These are phyloP conservation scores for Hafferia zeledoni DNA, from an alignment of 2,797 vertebrate genomes.

Conservation along the genomic window DNA sequence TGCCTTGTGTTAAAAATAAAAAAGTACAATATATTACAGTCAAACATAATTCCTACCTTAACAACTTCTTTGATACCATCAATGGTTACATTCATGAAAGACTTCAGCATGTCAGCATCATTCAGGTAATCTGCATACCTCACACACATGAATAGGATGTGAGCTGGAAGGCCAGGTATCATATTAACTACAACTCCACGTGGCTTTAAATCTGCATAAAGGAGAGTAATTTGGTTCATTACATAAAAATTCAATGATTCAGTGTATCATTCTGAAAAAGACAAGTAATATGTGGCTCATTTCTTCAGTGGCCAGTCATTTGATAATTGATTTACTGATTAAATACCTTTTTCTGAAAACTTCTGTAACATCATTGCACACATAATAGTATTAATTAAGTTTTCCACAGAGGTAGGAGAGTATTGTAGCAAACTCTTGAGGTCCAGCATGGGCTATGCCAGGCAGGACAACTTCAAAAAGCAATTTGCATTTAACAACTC, in stretches of 20 bases:
- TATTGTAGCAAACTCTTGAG: neutral
- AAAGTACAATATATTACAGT: neutral
- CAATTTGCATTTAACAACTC: neutral
- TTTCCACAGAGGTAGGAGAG: neutral
- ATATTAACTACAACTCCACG: slow-evolving; percentile 94
- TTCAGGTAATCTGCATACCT: slow-evolving; percentile 92
- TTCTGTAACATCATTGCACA: neutral
- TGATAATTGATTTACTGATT: neutral
- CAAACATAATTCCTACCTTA: slow-evolving; percentile 73
- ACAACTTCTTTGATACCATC: slow-evolving; percentile 87
- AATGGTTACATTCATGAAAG: slow-evolving; percentile 88
- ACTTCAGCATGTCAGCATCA: slow-evolving; percentile 88
- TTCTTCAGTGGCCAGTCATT: neutral
- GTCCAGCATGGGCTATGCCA: neutral
- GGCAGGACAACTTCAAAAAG: neutral
- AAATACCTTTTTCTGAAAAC: neutral
- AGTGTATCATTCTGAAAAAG: neutral
- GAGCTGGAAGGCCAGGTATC: slow-evolving; percentile 90
- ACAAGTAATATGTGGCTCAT: neutral
- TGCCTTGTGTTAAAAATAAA: neutral
- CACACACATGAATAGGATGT: slow-evolving; percentile 95
- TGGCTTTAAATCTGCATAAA: slow-evolving; percentile 87
- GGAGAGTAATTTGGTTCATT: neutral
- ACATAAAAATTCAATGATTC: neutral
- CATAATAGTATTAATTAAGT: neutral